A percentile compares a stretch with the other conserved stretches of the same genome.
These are phyloP conservation scores for Bombus confusus DNA, from an alignment of 1,140 invertebrate species.

Conservation along the genomic window DNA sequence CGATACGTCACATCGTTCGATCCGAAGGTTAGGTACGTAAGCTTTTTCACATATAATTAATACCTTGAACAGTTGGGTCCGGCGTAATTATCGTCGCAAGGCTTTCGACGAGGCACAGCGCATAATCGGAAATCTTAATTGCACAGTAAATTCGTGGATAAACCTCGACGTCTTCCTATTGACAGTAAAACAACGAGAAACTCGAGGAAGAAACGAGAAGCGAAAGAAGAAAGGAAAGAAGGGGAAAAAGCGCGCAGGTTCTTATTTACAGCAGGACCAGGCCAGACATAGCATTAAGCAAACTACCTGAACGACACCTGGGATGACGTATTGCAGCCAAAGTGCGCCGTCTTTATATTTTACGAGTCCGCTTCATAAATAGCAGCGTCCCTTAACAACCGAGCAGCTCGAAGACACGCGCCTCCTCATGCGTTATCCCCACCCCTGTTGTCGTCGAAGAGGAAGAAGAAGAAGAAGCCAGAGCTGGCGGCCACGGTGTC, in stretches of 20 bases:
- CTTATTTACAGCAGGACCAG: constrained; percentile 29
- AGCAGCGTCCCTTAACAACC: constrained; percentile 7
- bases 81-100: background rate
- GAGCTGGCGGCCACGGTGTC: background rate
- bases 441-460: background rate
- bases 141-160: background rate
- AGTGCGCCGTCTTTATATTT: constrained; percentile 47
- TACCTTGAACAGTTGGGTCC: background rate
- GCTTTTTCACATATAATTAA: background rate
- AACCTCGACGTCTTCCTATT: too few species aligned
- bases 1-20: too few species aligned
- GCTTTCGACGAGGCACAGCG: background rate
- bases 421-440: constrained; percentile 25
- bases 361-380: constrained; percentile 48
- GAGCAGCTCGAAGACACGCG: constrained; percentile 33
- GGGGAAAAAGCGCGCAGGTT: background rate
- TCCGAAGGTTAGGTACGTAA: background rate
- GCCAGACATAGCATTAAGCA: constrained; percentile 13
- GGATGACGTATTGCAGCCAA: constrained; percentile 42
- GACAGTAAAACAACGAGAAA: background rate
- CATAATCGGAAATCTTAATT: background rate
- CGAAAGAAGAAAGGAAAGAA: background rate
- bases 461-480: background rate
- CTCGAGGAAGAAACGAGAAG: background rate
- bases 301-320: constrained; percentile 57